These are phyloP conservation scores for Xylota segnis DNA, from an alignment of 2,888 invertebrate genomes.

Conservation along the genomic window DNA sequence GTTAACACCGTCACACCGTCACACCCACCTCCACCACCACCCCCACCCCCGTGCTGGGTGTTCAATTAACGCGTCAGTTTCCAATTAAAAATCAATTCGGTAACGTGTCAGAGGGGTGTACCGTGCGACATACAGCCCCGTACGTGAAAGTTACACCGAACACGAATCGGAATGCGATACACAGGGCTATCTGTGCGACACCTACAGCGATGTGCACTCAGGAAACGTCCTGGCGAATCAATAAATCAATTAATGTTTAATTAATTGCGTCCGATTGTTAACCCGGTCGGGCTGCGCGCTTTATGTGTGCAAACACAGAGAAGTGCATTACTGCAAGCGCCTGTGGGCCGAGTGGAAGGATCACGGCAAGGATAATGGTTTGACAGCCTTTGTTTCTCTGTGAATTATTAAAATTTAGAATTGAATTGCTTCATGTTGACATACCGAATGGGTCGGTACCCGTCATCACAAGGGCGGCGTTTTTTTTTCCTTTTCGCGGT, in stretches of 20 bases:
- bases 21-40: no score
- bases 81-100: constrained; percentile 42
- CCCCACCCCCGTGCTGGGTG: neutral
- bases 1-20: constrained; percentile 24
- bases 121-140: neutral
- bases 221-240: constrained; percentile 24
- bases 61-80: constrained; percentile 18
- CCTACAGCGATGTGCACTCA: neutral
- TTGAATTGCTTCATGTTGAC: constrained; percentile 1
- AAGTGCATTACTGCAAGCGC: constrained; percentile 33
- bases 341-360: neutral
- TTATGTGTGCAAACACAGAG: constrained; percentile 39
- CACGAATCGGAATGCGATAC: neutral
- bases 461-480: no score
- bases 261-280: constrained; percentile 37
- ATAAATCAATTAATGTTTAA: constrained; percentile 42
- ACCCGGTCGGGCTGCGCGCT: no score
- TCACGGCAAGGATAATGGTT: neutral
- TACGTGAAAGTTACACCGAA: neutral
- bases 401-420: constrained; percentile 10
- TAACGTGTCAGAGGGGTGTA: constrained; percentile 9
- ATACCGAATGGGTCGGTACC: neutral
- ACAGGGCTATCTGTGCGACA: neutral
- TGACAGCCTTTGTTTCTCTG: constrained; percentile 1
- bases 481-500: no score